Conservation (phyloP, 2,888 invertebrate species). For the Lottia gigantea region DNA sequence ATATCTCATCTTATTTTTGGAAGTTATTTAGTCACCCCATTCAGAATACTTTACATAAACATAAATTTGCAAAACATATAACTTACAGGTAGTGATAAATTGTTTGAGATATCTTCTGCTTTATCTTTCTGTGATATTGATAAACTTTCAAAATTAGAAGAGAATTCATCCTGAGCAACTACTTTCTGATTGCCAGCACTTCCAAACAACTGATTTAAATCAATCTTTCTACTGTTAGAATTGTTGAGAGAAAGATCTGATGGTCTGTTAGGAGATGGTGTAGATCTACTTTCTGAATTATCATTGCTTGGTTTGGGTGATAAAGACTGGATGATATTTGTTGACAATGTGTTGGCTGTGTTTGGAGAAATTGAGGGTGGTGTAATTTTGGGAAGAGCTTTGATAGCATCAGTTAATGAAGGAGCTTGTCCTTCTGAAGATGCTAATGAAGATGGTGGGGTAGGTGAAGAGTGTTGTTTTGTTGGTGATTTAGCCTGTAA, state of each 20-base stretch:
- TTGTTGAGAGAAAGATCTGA: too few relatives aligned
- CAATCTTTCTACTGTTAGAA: constrained; percentile 30
- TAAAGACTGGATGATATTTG: background rate
- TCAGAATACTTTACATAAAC: too few relatives aligned
- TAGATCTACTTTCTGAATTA: background rate
- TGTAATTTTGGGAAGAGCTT: constrained; percentile 42
- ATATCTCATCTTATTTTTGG: too few relatives aligned
- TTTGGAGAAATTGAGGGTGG: constrained; percentile 21
- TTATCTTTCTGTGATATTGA: constrained; percentile 18
- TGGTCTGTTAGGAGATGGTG: too few relatives aligned
- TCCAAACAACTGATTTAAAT: constrained; percentile 37
- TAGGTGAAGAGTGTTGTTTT: constrained; percentile 3
- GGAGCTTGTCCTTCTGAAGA: constrained; percentile 19
- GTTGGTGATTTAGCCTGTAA: constrained; percentile 32
- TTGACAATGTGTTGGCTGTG: constrained; percentile 11
- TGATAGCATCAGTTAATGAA: constrained; percentile 20
- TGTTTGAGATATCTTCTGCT: too few relatives aligned
- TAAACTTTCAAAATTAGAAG: constrained; percentile 44
- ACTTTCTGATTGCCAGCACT: constrained; percentile 24
- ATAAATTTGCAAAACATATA: too few relatives aligned
- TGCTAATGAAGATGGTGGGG: background rate
- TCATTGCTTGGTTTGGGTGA: constrained; percentile 22
- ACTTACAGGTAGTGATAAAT: too few relatives aligned
- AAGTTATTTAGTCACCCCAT: too few relatives aligned
- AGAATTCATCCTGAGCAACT: constrained; percentile 38